Evolutionary conservation across 2,797 vertebrate genomes (phyloP), one percentile per base, ranked within the genome.

Genomic region (Argentina silus): DNA sequence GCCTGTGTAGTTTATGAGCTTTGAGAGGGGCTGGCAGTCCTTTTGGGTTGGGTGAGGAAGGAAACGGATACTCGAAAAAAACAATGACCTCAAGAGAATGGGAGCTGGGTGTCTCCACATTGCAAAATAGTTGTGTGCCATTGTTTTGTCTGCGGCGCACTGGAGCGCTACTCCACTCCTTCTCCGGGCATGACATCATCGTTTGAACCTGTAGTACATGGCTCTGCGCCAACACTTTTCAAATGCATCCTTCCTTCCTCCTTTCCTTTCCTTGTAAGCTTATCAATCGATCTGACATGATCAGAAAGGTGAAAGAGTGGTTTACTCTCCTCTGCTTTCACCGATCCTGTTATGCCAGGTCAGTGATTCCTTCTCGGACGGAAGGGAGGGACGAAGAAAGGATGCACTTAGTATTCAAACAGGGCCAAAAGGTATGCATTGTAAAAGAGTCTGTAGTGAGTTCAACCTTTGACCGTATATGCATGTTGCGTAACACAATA

Each of bases 381-480:
- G 15, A 17, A 53, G 27, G 70, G 10, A 17, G n/a, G 27, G 10
- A 17, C 7, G 70, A 23, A 48, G 27, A 48, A 5, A 27, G 10
- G 62, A 48, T 6, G n/a, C 63, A 65, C 15, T 44, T 15, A 47
- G 36, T 44, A 62, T 2, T 62, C 14, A 62, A 44, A 57, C 55
- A 57, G 0, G 55, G 7, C 55, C 55, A 0, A 36, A 36, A 36
- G 27, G 27, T 1, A 36, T 36, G 27, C 27, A 36, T 36, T 36
- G 27, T 36, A 2, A n/a, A n/a, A n/a, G n/a, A n/a, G 27, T 36
- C 4, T 1, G 27, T 36, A 36, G 51, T 53, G 14, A 53, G 51
- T 14, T 53, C 51, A n/a, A 60, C 21, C 36, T 62, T 62, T 3
- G 36, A 62, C 60, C 60, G 1, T 62, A 62, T 62, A 62, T 43